Conservation (phyloP, 2,113 vertebrate species). For the Pogonocichla stellata region DNA sequence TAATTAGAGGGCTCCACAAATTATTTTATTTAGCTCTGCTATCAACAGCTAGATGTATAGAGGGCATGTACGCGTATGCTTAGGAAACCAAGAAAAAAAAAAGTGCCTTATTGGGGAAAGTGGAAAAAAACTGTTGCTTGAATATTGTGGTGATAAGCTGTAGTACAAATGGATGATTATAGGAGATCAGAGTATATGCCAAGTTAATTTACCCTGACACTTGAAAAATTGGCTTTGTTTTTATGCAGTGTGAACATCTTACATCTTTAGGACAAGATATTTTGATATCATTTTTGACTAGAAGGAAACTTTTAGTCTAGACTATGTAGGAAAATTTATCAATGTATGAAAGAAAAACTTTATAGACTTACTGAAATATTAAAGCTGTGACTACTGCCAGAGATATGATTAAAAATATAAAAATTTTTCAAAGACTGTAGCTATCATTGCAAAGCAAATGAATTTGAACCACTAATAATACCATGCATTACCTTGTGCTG, state of each 20-base stretch:
- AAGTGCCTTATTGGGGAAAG: neutral
- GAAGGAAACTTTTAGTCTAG: neutral
- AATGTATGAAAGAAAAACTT: neutral
- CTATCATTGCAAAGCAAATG: slow-evolving; percentile 4
- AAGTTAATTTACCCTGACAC: neutral
- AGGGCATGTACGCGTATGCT: neutral
- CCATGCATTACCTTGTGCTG: neutral
- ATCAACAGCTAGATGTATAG: neutral
- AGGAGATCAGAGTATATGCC: neutral
- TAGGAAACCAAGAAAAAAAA: neutral
- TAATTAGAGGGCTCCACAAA: neutral
- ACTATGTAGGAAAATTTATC: neutral
- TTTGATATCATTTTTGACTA: neutral
- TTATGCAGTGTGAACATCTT: neutral
- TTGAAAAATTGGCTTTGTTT: neutral
- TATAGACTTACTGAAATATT: neutral
- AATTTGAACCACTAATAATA: slow-evolving; percentile 3
- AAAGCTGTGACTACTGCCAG: neutral
- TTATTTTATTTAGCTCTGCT: neutral
- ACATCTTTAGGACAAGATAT: neutral
- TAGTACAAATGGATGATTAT: neutral
- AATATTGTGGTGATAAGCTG: neutral
- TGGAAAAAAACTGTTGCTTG: neutral
- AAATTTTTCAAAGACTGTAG: neutral
- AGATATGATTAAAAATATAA: slow-evolving; percentile 8